These are phyloP conservation scores for Fabriciana adippe DNA, from an alignment of 2,888 invertebrate species.

Conservation along the genomic window DNA sequence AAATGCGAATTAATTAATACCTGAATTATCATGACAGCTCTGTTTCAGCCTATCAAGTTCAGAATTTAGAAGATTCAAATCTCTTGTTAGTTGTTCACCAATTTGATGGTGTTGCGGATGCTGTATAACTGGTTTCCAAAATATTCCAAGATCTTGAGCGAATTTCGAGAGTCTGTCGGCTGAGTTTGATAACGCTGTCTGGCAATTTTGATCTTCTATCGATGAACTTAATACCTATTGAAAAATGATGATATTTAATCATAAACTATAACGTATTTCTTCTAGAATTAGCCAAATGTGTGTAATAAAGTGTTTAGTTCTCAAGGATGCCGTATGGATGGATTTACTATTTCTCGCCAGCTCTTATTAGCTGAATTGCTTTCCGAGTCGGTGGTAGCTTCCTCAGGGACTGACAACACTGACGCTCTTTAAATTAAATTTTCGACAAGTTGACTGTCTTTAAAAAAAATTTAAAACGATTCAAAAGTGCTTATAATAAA, in stretches of 20 bases:
- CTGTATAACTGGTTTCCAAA: constrained; percentile 40
- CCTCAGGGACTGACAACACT: too few relatives aligned
- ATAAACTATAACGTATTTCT: constrained; percentile 1
- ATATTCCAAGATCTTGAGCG: constrained; percentile 40
- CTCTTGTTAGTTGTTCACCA: constrained; percentile 41
- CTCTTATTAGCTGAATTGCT: too few relatives aligned
- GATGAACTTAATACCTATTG: constrained; percentile 51
- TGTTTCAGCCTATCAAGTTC: constrained; percentile 40
- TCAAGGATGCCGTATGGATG: not conserved
- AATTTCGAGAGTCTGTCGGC: constrained; percentile 42
- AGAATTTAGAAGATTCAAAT: constrained; percentile 37
- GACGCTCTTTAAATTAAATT: too few relatives aligned
- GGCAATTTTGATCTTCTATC: constrained; percentile 49
- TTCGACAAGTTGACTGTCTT: too few relatives aligned
- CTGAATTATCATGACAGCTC: constrained; percentile 34
- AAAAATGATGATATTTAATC: not conserved
- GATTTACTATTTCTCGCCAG: too few relatives aligned
- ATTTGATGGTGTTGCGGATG: constrained; percentile 38
- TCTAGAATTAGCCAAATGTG: not conserved
- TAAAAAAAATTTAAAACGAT: too few relatives aligned
- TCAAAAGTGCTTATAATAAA: not conserved
- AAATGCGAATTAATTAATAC: constrained; percentile 18
- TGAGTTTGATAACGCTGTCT: constrained; percentile 45
- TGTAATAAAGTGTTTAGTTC: not conserved
- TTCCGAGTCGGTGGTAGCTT: too few relatives aligned